Evolutionary conservation across 2,797 vertebrate genomes (phyloP).

Genomic region (Oreonectes daqikongensis): DNA sequence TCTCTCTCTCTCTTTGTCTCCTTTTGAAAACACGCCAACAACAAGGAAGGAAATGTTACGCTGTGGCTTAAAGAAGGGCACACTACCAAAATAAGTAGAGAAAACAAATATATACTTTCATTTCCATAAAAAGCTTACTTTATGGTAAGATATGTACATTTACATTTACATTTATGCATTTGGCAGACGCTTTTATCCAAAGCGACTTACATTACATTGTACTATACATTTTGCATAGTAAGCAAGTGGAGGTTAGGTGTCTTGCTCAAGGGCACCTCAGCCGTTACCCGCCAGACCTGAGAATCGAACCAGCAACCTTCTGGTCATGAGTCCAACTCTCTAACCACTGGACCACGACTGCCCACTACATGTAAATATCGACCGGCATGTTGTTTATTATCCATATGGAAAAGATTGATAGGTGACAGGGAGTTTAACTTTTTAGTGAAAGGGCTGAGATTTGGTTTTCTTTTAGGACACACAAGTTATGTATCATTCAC

Average conservation of each 20-base stretch:
- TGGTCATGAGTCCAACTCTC: too few species aligned
- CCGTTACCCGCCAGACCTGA: too few species aligned
- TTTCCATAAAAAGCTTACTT: conserved; percentile 71
- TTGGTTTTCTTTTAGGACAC: not conserved
- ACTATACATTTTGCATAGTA: too few species aligned
- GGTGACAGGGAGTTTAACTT: conserved; percentile 67
- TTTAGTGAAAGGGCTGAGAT: not conserved
- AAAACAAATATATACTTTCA: conserved; percentile 73
- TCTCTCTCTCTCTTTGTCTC: conserved; percentile 45
- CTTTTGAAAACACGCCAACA: conserved; percentile 74
- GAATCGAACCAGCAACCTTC: too few species aligned
- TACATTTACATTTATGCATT: too few species aligned
- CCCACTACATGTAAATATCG: conserved; percentile 76
- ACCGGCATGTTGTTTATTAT: conserved; percentile 74
- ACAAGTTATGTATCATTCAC: not conserved
- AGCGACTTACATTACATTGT: too few species aligned
- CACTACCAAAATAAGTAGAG: conserved; percentile 76
- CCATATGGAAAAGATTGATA: conserved; percentile 72
- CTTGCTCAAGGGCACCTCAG: too few species aligned
- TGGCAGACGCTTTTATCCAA: too few species aligned
- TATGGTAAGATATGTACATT: conserved; percentile 61
- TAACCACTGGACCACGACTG: too few species aligned
- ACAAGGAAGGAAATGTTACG: conserved; percentile 79
- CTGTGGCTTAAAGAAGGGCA: conserved; percentile 77
- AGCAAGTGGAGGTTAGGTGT: too few species aligned